These are phyloP conservation scores for Petrocephalus microphthalmus DNA, from an alignment of 2,113 vertebrate genomes.

Conservation along the genomic window DNA sequence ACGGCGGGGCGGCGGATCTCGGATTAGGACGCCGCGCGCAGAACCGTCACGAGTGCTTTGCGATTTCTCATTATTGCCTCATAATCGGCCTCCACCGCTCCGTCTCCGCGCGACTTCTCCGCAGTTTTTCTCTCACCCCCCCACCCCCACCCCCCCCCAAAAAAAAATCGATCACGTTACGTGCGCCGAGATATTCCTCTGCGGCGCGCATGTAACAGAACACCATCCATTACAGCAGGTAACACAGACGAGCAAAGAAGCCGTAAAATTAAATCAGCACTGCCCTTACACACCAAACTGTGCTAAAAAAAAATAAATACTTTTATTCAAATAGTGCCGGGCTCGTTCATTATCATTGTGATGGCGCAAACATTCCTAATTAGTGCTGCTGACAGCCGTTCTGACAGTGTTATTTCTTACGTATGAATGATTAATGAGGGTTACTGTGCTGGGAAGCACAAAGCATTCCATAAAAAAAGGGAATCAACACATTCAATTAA, in stretches of 20 bases:
- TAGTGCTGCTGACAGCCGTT: neutral
- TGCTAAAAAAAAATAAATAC: neutral
- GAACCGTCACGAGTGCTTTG: neutral
- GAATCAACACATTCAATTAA: slow-evolving; percentile 2
- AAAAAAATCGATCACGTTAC: neutral
- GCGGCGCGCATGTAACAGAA: neutral
- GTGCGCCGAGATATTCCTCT: neutral
- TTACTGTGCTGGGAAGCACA: neutral
- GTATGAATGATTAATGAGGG: slow-evolving; percentile 10
- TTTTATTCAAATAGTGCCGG: neutral
- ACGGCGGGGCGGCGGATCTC: neutral
- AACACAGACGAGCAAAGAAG: neutral
- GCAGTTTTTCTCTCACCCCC: neutral
- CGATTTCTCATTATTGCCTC: slow-evolving; percentile 23
- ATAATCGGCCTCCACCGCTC: neutral
- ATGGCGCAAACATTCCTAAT: neutral
- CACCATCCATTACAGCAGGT: neutral
- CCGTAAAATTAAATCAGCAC: neutral
- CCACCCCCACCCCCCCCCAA: neutral
- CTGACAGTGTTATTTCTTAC: neutral
- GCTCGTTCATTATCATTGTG: neutral
- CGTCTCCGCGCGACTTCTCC: neutral
- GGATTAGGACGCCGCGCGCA: slow-evolving; percentile 11
- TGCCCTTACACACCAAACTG: neutral
- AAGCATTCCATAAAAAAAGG: neutral